Conservation (phyloP, 2,888 invertebrate genomes). For the Patella depressa region DNA sequence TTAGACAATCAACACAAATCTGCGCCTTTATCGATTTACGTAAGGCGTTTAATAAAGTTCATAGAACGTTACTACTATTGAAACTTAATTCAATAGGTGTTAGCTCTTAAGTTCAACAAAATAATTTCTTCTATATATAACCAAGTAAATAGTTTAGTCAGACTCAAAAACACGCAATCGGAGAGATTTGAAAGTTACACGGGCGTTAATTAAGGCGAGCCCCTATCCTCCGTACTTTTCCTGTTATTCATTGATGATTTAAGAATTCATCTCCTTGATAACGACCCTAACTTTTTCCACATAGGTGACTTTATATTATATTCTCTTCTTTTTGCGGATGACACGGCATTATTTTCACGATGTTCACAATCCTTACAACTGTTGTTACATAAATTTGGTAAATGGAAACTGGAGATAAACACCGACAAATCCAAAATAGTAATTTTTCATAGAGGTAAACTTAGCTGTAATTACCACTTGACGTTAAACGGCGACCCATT, state of each 20-base stretch:
- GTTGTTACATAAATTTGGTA: background rate
- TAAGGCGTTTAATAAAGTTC: background rate
- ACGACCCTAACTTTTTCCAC: background rate
- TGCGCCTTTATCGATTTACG: background rate
- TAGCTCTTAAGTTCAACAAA: background rate
- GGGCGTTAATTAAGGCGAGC: background rate
- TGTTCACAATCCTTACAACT: background rate
- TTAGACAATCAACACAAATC: background rate
- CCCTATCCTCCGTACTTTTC: background rate
- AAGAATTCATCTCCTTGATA: background rate
- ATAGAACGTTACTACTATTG: background rate
- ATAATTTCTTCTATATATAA: background rate
- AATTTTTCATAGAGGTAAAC: background rate
- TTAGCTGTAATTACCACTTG: background rate
- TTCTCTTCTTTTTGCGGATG: background rate
- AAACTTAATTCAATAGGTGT: background rate
- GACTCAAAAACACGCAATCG: background rate
- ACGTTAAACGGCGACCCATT: background rate
- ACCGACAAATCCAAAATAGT: background rate
- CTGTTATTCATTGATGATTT: background rate
- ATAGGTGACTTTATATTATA: background rate
- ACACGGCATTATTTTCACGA: background rate
- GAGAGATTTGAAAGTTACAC: background rate
- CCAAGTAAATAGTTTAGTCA: background rate
- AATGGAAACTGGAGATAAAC: background rate